A percentile compares a stretch with the other conserved stretches of the same genome.
phyloP scores from a whole-genome alignment of 1,140 invertebrate genomes.

The Aphelinus atriplicis region DNA sequence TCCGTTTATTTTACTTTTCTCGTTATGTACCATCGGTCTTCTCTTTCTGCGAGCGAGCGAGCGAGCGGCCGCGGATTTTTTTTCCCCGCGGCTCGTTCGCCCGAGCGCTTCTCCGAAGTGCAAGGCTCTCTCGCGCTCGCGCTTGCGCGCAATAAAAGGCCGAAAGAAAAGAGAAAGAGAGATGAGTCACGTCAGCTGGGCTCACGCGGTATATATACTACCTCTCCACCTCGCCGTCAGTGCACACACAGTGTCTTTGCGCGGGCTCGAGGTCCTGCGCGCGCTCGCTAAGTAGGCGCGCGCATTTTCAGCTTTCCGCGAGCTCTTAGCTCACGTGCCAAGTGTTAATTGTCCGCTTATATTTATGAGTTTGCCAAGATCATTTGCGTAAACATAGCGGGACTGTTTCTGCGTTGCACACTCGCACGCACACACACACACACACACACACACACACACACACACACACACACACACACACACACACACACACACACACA shows the following conservation, averaged over 20 bases:
- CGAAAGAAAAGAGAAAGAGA: constrained; percentile 13
- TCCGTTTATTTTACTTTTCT: constrained; percentile 16
- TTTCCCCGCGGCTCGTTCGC: neutral
- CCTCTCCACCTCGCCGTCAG: constrained; percentile 9
- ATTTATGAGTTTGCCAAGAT: constrained; percentile 51
- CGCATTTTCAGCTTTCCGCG: constrained; percentile 16
- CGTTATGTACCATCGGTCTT: constrained; percentile 3
- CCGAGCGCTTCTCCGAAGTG: constrained; percentile 19
- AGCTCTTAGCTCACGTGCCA: constrained; percentile 38
- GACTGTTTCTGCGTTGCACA: no score
- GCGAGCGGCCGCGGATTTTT: neutral
- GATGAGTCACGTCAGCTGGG: constrained; percentile 38
- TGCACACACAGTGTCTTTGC: neutral
- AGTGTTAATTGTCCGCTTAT: constrained; percentile 52
- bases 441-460: no score
- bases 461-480: no score
- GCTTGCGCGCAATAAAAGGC: constrained; percentile 16
- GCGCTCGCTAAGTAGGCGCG: neutral
- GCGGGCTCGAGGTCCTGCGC: no score
- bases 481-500: no score
- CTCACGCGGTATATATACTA: no score
- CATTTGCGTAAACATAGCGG: constrained; percentile 49
- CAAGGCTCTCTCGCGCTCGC: neutral
- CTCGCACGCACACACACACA: no score
- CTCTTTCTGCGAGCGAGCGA: neutral